Evolutionary conservation across 2,888 invertebrate species (phyloP), one percentile per base, ranked within the genome.

Genomic region (Linhomoeus sp.): DNA sequence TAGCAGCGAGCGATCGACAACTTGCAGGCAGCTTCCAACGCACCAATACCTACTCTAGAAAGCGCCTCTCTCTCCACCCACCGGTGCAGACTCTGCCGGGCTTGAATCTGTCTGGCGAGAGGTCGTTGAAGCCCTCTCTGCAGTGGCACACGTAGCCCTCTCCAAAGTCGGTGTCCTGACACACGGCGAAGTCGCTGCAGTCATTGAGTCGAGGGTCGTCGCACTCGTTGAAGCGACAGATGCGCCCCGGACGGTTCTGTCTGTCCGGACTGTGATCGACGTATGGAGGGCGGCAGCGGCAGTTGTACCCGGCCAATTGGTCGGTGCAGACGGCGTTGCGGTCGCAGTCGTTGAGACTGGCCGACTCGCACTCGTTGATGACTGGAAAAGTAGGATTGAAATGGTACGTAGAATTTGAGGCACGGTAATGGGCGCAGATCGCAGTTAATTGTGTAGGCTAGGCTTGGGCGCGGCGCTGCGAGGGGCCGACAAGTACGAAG

Each of bases 301-400:
- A 49, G 2, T 14, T 33, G 49, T 50, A 60, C 24, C 59, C 59
- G n/a, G 58, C 61, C 9, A 56, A 49, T 33, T 55, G 52, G 44
- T 63, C 62, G n/a, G 55, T 54, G 47, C 63, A 63, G 24, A 53
- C 51, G 22, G 63, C 63, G 46, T 64, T 53, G 20, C 46, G 45
- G 45, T 58, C 54, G 50, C 63, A 63, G 50, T 64, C 62, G 48
- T 65, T 60, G 37, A 64, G 55, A 41, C 59, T 59, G 17, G 55
- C 50, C n/a, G 56, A 56, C 35, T 57, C 56, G 48, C 62, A 62
- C 46, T 62, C 62, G 51, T 62, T 62, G 54, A 61, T 58, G 48
- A 58, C 57, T 56, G 49, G 45, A 58, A 51, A 29, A n/a, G n/a
- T n/a, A n/a, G n/a, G n/a, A n/a, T n/a, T n/a, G n/a, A n/a, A n/a